Base-by-base conservation (phyloP, 2,797 vertebrate genomes). In the Geotrypetes seraphini region DNA sequence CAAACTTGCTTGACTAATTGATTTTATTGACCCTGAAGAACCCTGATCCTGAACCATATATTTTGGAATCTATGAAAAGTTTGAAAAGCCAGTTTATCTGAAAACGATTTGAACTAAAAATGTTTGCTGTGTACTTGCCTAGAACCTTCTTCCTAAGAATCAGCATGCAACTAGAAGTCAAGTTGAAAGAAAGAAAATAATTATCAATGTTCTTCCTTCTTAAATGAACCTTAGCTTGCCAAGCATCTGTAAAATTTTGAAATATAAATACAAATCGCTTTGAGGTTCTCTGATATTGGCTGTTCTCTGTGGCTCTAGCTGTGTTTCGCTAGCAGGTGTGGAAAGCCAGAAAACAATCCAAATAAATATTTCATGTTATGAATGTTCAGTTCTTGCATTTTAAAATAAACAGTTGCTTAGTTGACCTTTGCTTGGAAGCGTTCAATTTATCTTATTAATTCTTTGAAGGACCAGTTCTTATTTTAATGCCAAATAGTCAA, bases 371-470 rank as follows among this genome's bases (percentile, higher is more conserved):
- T 69, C 24, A 57, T 66, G 64, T 19, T 27, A 27, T 8, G 25
- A 43, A 27, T 65, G 32, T 24, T 16, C 33, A 52, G 48, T 54
- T 52, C 14, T 42, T 40, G 53, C 14, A 37, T 56, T 62, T 50
- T 54, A 31, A 64, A 43, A 58, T 51, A 62, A 64, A 70, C 43
- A 73, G 63, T 48, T 50, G 46, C n/a, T n/a, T n/a, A n/a, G n/a
- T n/a, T n/a, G n/a, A n/a, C 2, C 29, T 26, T 25, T 50, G 33
- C 25, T 55, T 29, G 22, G 9, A 60, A 64, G 38, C 31, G 35
- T 65, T 50, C 32, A 69, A 40, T 17, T 5, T 23, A 55, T 34
- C 14, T 56, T 56, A 45, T 33, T 9, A 28, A 45, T 32, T 44
- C 31, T 19, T 33, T 8, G 36, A 26, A 19, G 28, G 20, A 52